A percentile compares a stretch with the other conserved stretches of the same genome.
Evolutionary conservation across 2,888 invertebrate genomes (phyloP).

Genomic region (Lasioglossum zephyrum): DNA sequence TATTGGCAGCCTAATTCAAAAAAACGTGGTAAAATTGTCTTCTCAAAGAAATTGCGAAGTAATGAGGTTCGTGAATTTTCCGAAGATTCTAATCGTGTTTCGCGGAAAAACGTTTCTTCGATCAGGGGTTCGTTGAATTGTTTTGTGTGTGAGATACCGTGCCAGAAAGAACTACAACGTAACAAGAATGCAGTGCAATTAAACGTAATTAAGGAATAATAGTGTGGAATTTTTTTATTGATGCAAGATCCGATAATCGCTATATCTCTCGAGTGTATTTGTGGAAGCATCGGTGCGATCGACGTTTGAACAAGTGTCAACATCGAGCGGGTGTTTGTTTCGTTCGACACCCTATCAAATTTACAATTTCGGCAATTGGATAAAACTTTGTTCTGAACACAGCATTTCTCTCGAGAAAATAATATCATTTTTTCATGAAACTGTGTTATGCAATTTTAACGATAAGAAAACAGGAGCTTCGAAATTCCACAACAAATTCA

Average conservation of each 20-base stretch:
- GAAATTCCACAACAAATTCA: too few species aligned
- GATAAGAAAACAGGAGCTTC: too few species aligned
- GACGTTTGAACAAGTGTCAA: not conserved
- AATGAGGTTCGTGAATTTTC: not conserved
- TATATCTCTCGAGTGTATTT: not conserved
- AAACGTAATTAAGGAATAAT: slow-evolving; percentile 4
- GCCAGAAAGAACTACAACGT: not conserved
- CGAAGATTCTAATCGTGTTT: not conserved
- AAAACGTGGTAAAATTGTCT: not conserved
- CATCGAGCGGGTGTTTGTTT: not conserved
- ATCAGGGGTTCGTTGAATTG: not conserved
- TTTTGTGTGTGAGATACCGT: not conserved
- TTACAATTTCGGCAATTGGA: not conserved
- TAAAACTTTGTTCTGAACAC: not conserved
- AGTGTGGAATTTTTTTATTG: slow-evolving; percentile 1
- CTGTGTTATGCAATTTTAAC: not conserved
- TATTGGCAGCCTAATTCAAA: not conserved
- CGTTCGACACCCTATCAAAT: not conserved
- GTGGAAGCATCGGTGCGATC: not conserved
- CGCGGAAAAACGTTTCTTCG: not conserved
- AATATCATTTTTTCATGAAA: not conserved
- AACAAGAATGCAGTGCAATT: not conserved
- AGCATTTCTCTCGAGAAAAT: not conserved
- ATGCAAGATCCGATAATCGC: not conserved
- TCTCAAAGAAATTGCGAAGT: not conserved